phyloP scores from a whole-genome alignment of 2,113 vertebrate species.

The Poeciliopsis prolifica region DNA sequence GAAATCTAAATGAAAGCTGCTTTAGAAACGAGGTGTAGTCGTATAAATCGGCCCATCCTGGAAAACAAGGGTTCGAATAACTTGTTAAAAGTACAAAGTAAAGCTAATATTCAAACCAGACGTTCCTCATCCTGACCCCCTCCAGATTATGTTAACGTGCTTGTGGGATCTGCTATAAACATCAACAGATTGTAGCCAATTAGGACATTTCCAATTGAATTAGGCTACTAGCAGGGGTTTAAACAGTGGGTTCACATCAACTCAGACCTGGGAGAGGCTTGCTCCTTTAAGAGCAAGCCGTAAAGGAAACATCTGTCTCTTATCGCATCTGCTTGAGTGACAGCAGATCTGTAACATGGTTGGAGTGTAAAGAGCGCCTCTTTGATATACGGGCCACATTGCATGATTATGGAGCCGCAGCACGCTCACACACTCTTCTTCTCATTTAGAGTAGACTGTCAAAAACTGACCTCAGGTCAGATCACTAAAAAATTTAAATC shows the following conservation, averaged over 20 bases:
- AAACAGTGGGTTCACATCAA: background rate
- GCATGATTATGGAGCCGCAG: background rate
- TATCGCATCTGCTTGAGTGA: background rate
- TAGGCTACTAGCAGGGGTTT: background rate
- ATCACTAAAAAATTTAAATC: background rate
- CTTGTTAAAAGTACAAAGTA: background rate
- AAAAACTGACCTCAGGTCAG: background rate
- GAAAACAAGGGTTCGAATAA: background rate
- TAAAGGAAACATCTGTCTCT: background rate
- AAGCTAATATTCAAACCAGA: background rate
- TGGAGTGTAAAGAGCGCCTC: background rate
- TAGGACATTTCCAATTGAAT: background rate
- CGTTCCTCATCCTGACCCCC: background rate
- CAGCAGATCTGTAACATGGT: background rate
- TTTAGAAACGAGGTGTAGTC: background rate
- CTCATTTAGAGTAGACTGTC: background rate
- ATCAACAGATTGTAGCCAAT: background rate
- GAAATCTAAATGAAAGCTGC: background rate
- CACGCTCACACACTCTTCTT: background rate
- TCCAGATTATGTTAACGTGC: background rate
- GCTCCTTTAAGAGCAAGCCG: background rate
- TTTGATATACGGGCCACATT: background rate
- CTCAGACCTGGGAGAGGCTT: background rate
- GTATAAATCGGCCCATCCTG: background rate
- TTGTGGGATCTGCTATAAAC: background rate